Evolutionary conservation across 2,888 invertebrate species (phyloP).

Genomic region (Danaus chrysippus): DNA sequence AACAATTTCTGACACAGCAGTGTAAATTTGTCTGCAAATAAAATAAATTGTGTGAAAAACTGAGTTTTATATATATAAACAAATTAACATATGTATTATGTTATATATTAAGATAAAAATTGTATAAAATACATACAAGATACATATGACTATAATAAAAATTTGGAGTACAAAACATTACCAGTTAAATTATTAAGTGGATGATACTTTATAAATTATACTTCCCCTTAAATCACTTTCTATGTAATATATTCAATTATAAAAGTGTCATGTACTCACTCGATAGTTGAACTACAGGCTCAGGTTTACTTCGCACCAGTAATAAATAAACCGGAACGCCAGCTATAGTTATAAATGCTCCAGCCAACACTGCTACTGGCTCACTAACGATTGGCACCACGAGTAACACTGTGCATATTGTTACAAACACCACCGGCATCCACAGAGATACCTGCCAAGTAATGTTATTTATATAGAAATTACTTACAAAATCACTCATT

Average conservation of each 20-base stretch:
- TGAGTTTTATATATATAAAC: no score
- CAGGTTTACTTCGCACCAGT: conserved; percentile 85
- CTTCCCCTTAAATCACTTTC: no score
- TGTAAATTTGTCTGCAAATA: conserved; percentile 80
- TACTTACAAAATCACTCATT: no score
- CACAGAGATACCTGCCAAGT: conserved; percentile 81
- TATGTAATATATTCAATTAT: background rate
- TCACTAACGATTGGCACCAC: conserved; percentile 88
- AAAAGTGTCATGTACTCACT: conserved; percentile 69
- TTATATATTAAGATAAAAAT: no score
- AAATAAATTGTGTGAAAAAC: conserved; percentile 17
- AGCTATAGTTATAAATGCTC: conserved; percentile 86
- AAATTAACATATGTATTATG: no score
- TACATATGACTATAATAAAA: no score
- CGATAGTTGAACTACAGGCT: conserved; percentile 77
- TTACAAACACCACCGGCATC: conserved; percentile 88
- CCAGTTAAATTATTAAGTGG: no score
- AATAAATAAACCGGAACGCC: conserved; percentile 90
- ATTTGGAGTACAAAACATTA: no score
- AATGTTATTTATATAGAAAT: background rate
- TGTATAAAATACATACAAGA: no score
- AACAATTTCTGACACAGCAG: conserved; percentile 84
- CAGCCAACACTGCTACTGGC: conserved; percentile 89
- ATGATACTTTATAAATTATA: no score
- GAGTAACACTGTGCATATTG: conserved; percentile 87